Evolutionary conservation across 1,140 invertebrate genomes (phyloP), one percentile per base, ranked within the genome.

Genomic region (Drosophila parvula): DNA sequence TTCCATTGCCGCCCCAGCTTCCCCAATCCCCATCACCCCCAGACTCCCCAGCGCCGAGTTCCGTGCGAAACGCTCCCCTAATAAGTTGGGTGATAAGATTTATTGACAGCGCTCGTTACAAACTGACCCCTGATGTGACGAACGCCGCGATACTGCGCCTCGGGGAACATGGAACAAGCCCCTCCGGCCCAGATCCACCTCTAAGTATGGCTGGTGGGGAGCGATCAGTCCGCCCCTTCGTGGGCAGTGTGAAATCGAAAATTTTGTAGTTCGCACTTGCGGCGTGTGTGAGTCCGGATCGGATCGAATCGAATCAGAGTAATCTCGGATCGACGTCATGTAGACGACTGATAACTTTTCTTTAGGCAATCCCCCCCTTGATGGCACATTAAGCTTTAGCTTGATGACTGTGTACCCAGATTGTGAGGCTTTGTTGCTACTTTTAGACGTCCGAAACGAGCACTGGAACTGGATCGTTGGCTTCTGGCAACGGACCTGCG

Each of bases 321-420:
- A 40, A 40, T 40, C 50, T 8, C 32, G 45, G 55, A 81, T 47
- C 82, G 62, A 88, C 83, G 83, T 86, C 79, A 88, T 82, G 75
- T 80, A 45, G 56, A 45, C 47, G 56, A 77, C 77, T 83, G 84
- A 88, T 89, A 80, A 88, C 79, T 89, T 88, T 79, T 83, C 80
- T 83, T 80, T 73, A 64, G 79, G 84, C 84, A 80, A 88, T 89
- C 83, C 83, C 84, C 81, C 82, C 84, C 84, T 83, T 89, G 73
- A 88, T 88, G 84, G 83, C 79, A 83, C 84, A 89, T 88, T 88
- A 83, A 57, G 78, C 73, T 57, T 50, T 28, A 65, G 77, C 67
- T 80, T 70, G 83, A 83, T 89, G 83, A 86, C 82, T 78, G 74
- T 86, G 67, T 82, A 65, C 79, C 56, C 43, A 74, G 82, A 88